These are phyloP conservation scores for Hypotaenidia okinawae DNA, from an alignment of 2,797 vertebrate genomes.

Conservation along the genomic window DNA sequence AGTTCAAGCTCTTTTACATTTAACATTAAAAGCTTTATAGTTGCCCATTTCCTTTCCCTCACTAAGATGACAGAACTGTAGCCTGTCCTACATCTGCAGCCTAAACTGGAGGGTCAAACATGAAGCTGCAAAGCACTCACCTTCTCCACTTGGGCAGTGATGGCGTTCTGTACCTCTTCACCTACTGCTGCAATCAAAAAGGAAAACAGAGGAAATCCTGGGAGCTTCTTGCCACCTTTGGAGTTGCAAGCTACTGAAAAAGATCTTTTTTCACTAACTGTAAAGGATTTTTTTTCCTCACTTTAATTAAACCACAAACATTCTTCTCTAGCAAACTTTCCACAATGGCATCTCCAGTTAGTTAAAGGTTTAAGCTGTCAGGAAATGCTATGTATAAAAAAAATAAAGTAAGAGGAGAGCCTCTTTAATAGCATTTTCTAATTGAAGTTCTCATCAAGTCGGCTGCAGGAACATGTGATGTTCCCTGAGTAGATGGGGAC, in stretches of 20 bases:
- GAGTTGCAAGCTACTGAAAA: constrained; percentile 53
- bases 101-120: constrained; percentile 1
- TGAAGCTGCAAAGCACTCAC: neutral
- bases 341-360: constrained; percentile 74
- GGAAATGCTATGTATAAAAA: constrained; percentile 62
- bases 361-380: constrained; percentile 78
- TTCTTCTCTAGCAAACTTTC: constrained; percentile 75
- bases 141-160: neutral
- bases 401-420: constrained; percentile 5
- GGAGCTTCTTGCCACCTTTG: constrained; percentile 15
- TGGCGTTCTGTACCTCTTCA: neutral
- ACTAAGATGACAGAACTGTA: constrained; percentile 17
- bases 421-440: constrained; percentile 59
- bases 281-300: constrained; percentile 68
- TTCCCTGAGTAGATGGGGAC: neutral
- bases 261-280: constrained; percentile 61
- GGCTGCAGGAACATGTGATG: neutral
- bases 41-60: constrained; percentile 11
- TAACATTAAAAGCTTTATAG: neutral
- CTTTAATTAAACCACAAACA: constrained; percentile 76
- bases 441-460: constrained; percentile 40
- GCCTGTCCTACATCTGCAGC: constrained; percentile 7
- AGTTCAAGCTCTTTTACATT: neutral
- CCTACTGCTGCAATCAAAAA: constrained; percentile 56
- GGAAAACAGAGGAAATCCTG: constrained; percentile 42